Evolutionary conservation across 2,888 invertebrate species (phyloP), one percentile per base, ranked within the genome.

Genomic region (Volucella inflata): DNA sequence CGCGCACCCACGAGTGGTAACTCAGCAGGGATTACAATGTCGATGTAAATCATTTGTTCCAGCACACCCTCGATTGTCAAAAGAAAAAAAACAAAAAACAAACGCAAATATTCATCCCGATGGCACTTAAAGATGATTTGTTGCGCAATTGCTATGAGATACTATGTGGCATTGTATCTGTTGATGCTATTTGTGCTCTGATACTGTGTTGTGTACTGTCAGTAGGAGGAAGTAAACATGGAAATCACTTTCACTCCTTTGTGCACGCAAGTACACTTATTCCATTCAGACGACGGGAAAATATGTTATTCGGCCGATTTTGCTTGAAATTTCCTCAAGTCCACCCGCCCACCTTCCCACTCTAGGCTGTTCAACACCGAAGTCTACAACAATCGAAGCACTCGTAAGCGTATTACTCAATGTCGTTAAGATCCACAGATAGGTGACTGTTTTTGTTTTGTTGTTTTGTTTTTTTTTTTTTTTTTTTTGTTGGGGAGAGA

Each of bases 241-340:
- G 50, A 67, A 76, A 68, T 38, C 68, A 77, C 77, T 77, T 77
- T 77, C 77, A 70, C 77, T 77, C 46, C 68, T 67, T 60, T 67
- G 30, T 53, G 53, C 72, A 46, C 14, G 40, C 46, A 38, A 48
- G 59, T 60, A 68, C 59, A 76, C 76, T 77, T 68, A 77, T 77
- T 77, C 77, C 77, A 68, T 77, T 77, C 77, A 77, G 62, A 55
- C 55, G 70, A 68, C 68, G 62, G 70, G 68, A 77, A 77, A 77
- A 68, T 77, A 46, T 77, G 60, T 62, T 60, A 68, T 62, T 70
- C 68, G 68, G 53, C 12, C 60, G 68, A n/a, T 72, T 62, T 72
- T 44, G 42, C 14, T 21, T 38, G 64, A 55, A 46, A 55, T 55
- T 53, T 21, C 14, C 6, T 11, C 30, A n/a, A 12, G 11, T 44